Evolutionary conservation across 2,797 vertebrate species (phyloP).

Genomic region (Notolabrus celidotus): DNA sequence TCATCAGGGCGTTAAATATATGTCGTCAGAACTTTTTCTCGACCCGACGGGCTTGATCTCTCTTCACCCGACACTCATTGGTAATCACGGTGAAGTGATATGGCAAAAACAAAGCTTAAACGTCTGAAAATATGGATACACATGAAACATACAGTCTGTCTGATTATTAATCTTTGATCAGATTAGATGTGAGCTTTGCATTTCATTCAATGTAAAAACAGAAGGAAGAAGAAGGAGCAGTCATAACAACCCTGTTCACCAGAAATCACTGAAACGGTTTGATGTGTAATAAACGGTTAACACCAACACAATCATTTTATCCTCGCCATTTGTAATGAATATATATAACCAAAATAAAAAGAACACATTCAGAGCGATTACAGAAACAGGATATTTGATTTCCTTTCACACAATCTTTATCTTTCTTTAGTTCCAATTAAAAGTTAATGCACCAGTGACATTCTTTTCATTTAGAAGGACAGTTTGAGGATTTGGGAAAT

Average conservation of each 20-base stretch:
- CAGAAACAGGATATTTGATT: constrained; percentile 34
- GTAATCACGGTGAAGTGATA: constrained; percentile 51
- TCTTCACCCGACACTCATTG: constrained; percentile 32
- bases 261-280: constrained; percentile 20
- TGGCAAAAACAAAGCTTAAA: constrained; percentile 27
- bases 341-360: constrained; percentile 29
- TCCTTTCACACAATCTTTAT: constrained; percentile 40
- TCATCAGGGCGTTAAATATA: constrained; percentile 54
- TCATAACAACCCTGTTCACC: constrained; percentile 47
- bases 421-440: constrained; percentile 38
- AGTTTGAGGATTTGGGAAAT: constrained; percentile 8
- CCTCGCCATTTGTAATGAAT: constrained; percentile 2
- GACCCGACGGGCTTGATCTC: constrained; percentile 43
- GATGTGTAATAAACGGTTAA: constrained; percentile 24
- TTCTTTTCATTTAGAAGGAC: constrained; percentile 37
- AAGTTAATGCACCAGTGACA: constrained; percentile 48
- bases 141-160: constrained; percentile 7
- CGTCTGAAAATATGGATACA: constrained; percentile 18
- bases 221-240: constrained; percentile 31
- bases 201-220: constrained; percentile 30
- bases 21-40: constrained; percentile 60
- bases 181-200: constrained; percentile 39
- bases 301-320: constrained; percentile 26
- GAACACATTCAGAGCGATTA: constrained; percentile 50
- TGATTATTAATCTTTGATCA: constrained; percentile 31